phyloP scores from a whole-genome alignment of 2,888 invertebrate species.

The Pheosia gnoma region DNA sequence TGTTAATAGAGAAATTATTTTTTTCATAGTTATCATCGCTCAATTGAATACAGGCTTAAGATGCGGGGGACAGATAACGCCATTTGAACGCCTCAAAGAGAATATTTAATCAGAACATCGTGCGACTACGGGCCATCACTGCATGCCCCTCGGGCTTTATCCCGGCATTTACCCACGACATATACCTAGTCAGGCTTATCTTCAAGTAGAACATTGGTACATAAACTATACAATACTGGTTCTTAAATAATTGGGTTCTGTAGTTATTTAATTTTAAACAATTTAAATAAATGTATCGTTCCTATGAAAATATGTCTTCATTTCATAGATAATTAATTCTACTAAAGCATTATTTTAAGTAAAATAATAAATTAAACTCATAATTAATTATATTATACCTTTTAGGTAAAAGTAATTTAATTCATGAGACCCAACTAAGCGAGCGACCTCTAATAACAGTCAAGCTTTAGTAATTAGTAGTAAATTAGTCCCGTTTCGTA shows the following conservation, averaged over 20 bases:
- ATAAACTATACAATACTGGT: no score
- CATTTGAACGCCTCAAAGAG: background rate
- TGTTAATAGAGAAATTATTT: background rate
- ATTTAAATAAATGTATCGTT: no score
- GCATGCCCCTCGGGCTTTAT: background rate
- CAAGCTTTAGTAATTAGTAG: slow-evolving; percentile 20
- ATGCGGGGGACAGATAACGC: background rate
- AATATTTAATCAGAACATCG: slow-evolving; percentile 1
- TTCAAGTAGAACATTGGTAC: background rate
- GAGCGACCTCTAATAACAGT: slow-evolving; percentile 15
- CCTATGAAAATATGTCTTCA: no score
- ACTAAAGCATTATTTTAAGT: background rate
- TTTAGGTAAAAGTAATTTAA: slow-evolving; percentile 11
- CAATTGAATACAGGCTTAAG: background rate
- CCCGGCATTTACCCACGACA: background rate
- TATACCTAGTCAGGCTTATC: background rate
- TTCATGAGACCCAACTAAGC: slow-evolving; percentile 13
- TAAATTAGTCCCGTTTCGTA: slow-evolving; percentile 19
- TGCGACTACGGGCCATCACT: slow-evolving; percentile 1
- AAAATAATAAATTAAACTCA: slow-evolving; percentile 3
- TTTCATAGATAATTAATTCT: no score
- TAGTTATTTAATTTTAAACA: no score
- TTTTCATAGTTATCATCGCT: background rate
- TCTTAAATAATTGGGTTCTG: no score
- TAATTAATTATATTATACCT: slow-evolving; percentile 3